Percentiles rank a stretch among this genome's conserved stretches.
Evolutionary conservation across 2,888 invertebrate species (phyloP).

Genomic region (Drosophila prostipennis): DNA sequence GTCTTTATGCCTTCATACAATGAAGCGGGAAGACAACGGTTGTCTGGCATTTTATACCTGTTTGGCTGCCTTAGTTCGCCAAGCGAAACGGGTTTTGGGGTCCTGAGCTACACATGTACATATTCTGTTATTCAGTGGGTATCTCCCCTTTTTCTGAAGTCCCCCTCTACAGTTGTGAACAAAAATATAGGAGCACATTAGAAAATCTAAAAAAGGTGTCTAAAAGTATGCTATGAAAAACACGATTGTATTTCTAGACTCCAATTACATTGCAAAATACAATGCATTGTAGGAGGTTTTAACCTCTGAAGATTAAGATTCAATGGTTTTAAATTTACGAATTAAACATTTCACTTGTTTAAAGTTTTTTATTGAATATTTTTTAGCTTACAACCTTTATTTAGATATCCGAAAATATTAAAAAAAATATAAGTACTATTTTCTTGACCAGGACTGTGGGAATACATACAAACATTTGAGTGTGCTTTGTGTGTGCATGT

Average conservation of each 20-base stretch:
- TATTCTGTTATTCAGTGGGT: constrained; percentile 7
- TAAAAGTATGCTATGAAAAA: no score
- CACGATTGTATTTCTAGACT: no score
- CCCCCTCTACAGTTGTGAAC: background rate
- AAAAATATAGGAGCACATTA: background rate
- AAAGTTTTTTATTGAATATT: no score
- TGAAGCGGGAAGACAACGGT: background rate
- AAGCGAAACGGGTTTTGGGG: constrained; percentile 4
- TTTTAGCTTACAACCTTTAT: no score
- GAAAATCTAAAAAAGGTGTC: no score
- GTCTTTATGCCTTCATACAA: background rate
- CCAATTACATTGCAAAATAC: no score
- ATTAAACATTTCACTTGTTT: no score
- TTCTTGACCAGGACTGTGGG: background rate
- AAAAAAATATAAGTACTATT: background rate
- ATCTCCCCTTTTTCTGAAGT: background rate
- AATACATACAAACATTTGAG: background rate
- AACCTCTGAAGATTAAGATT: no score
- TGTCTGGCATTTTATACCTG: constrained; percentile 36
- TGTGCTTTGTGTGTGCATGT: background rate
- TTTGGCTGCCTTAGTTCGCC: constrained; percentile 12
- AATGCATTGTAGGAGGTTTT: no score
- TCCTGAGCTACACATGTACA: constrained; percentile 7
- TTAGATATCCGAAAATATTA: background rate
- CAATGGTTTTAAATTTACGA: no score